Evolutionary conservation across 2,888 invertebrate genomes (phyloP), one percentile per base, ranked within the genome.

Genomic region (Taphrorychus bicolor): DNA sequence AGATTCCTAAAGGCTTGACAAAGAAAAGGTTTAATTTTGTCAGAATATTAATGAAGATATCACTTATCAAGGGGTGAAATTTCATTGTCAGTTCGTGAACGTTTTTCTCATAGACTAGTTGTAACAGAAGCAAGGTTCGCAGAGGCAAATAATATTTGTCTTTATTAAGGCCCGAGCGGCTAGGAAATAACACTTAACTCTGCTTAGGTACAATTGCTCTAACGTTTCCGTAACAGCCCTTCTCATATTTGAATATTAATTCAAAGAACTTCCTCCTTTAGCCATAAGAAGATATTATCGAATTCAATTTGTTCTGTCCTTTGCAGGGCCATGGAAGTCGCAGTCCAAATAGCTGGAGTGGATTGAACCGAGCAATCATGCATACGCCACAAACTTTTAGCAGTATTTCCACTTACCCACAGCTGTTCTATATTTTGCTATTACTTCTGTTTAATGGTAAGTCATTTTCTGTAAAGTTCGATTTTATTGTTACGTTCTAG

Each of bases 301-400:
- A 54, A 65, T 51, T 19, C 48, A 56, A 54, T 56, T 61, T 60
- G 24, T 63, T 70, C 72, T 76, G 76, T 77, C 78, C 79, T 77
- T 81, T 81, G 73, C 80, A 80, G 81, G 79, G 76, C 79, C 78
- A 80, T 80, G 80, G 79, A 76, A 79, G 73, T 78, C 76, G 73
- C 73, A 78, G 75, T 77, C 78, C 78, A 75, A 73, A 75, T 74
- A 76, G 78, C 78, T 76, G 80, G 78, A 76, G 80, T 80, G 78
- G 81, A 81, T 80, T 82, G 79, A 81, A 77, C 74, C 72, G 77
- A 76, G 76, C 78, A 79, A 80, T 76, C 78, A 81, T 81, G 81
- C 79, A 77, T 77, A 77, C 73, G 73, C 72, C 74, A 74, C 76
- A 74, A 74, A 70, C 73, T 72, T 73, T 75, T 73, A 74, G 75